Percentiles rank a stretch among this genome's conserved stretches.
Evolutionary conservation across 2,113 vertebrate genomes (phyloP).

Genomic region (Trematocara variabile): DNA sequence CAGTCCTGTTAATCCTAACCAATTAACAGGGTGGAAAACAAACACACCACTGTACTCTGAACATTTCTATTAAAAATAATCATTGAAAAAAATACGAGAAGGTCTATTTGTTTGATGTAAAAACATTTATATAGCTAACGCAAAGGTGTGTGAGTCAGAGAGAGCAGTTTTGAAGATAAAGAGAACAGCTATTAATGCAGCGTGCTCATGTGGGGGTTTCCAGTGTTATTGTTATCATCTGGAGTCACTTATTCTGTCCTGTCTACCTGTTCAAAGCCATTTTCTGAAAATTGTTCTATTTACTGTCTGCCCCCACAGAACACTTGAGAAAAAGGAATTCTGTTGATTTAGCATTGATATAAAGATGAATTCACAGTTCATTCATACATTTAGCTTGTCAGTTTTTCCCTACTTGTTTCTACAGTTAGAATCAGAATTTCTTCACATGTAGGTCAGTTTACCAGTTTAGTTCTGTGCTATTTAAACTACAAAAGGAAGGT

Average conservation of each 20-base stretch:
- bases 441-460: not conserved
- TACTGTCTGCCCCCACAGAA: not conserved
- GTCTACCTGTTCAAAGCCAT: not conserved
- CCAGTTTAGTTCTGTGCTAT: not conserved
- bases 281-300: conserved; percentile 8
- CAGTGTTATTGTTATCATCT: not conserved
- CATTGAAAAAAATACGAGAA: accelerated
- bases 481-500: not conserved
- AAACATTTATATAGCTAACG: not conserved
- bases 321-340: not conserved
- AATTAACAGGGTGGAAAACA: not conserved
- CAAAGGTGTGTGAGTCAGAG: not conserved
- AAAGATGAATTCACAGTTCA: not conserved
- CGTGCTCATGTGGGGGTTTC: not conserved
- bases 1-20: not conserved
- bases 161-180: not conserved
- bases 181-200: not conserved
- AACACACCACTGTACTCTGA: not conserved
- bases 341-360: not conserved
- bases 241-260: conserved; percentile 1
- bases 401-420: not conserved
- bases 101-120: not conserved
- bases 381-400: not conserved
- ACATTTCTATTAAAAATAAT: not conserved
- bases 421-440: not conserved